Percentiles rank a stretch among this genome's conserved stretches.
These are phyloP conservation scores for Calameuta pallipes DNA, from an alignment of 2,888 invertebrate species.

Conservation along the genomic window DNA sequence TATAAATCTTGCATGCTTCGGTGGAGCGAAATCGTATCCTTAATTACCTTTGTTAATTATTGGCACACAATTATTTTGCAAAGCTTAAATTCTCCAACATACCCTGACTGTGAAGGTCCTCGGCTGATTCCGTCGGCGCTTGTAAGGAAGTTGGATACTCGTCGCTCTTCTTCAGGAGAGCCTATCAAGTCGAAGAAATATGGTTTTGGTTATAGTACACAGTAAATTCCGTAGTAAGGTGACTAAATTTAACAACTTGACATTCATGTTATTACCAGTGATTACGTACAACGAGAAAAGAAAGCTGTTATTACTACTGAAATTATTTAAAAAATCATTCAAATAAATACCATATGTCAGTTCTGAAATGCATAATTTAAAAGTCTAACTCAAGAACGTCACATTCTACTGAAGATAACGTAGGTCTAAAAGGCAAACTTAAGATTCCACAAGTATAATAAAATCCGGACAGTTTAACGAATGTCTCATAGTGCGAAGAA, in stretches of 20 bases:
- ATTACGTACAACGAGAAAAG: neutral
- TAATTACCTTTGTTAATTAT: neutral
- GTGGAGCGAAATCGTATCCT: neutral
- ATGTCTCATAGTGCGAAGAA: neutral
- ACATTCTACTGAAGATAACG: neutral
- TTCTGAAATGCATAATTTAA: neutral
- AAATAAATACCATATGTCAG: neutral
- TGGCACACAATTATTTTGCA: neutral
- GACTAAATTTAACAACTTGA: neutral
- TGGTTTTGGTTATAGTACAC: neutral
- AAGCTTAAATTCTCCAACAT: neutral
- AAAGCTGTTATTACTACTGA: neutral
- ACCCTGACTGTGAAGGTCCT: constrained; percentile 62
- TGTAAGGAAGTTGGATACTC: constrained; percentile 46
- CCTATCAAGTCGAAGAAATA: constrained; percentile 34
- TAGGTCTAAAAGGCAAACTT: neutral
- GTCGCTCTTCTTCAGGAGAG: constrained; percentile 59
- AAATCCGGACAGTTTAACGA: neutral
- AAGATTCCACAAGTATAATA: neutral
- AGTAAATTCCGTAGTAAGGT: neutral
- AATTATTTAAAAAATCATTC: neutral
- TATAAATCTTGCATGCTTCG: neutral
- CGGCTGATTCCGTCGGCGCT: constrained; percentile 47
- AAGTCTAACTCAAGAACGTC: neutral
- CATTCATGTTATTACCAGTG: neutral